A percentile compares a stretch with the other conserved stretches of the same genome.
phyloP scores from a whole-genome alignment of 1,140 invertebrate genomes.

The Philaenus spumarius region DNA sequence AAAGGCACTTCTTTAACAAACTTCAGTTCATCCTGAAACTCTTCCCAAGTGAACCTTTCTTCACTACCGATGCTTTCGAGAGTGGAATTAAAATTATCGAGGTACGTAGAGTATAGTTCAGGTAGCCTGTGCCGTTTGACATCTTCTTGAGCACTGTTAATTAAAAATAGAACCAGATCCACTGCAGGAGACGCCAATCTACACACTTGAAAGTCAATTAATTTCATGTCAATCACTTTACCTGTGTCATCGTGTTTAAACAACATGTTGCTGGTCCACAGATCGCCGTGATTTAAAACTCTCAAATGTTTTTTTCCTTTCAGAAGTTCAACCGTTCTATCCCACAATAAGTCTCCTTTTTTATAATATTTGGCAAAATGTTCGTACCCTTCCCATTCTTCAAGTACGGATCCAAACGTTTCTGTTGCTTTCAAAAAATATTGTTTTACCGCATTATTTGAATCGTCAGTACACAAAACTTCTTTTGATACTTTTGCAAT shows the following conservation, averaged over 20 bases:
- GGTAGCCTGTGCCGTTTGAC: background rate
- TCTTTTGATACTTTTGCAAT: background rate
- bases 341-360: background rate
- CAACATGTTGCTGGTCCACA: background rate
- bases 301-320: background rate
- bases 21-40: too few species aligned
- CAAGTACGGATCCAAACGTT: background rate
- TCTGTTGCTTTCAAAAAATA: background rate
- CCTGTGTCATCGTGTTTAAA: constrained; percentile 4
- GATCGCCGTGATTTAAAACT: constrained; percentile 2
- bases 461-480: background rate
- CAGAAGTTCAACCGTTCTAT: background rate
- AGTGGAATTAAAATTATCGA: too few species aligned
- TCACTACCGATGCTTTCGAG: too few species aligned
- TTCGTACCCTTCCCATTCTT: background rate
- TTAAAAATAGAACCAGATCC: background rate
- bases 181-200: constrained; percentile 4
- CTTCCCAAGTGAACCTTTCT: too few species aligned
- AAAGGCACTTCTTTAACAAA: too few species aligned
- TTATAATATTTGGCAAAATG: background rate
- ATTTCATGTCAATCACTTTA: background rate
- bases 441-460: background rate
- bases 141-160: background rate
- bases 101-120: too few species aligned
- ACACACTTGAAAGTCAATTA: constrained; percentile 1